Percentiles rank a stretch among this genome's conserved stretches.
Conservation (phyloP, 2,888 invertebrate species). For the Apotomis turbidana region DNA sequence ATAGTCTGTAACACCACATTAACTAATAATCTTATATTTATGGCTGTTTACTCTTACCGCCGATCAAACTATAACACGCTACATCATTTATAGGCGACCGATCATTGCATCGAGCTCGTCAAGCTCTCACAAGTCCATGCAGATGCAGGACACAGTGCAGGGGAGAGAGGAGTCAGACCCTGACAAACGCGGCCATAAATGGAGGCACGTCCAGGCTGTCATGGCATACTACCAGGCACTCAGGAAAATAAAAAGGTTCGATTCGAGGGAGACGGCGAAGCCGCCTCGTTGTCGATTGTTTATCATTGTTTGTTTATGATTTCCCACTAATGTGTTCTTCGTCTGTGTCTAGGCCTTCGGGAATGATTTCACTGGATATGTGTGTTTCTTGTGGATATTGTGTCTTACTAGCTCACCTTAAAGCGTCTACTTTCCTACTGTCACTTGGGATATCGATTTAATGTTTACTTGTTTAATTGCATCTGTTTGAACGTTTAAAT, state of each 20-base stretch:
- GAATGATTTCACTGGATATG: conserved; percentile 77
- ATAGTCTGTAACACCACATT: too few relatives aligned
- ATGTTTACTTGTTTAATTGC: conserved; percentile 68
- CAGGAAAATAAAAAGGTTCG: conserved; percentile 95
- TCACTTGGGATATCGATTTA: conserved; percentile 68
- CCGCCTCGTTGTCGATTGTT: conserved; percentile 72
- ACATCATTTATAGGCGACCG: conserved; percentile 81
- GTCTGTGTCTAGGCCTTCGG: conserved; percentile 78
- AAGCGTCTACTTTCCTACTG: conserved; percentile 70
- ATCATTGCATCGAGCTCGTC: conserved; percentile 80
- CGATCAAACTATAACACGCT: conserved; percentile 56
- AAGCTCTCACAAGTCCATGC: conserved; percentile 76
- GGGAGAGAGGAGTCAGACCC: conserved; percentile 70
- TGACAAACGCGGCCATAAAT: conserved; percentile 87
- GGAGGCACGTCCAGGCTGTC: conserved; percentile 94
- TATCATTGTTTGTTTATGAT: conserved; percentile 73
- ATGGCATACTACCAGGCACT: conserved; percentile 95
- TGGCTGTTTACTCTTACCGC: too few relatives aligned
- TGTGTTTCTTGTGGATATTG: conserved; percentile 78
- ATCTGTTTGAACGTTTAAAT: conserved; percentile 60
- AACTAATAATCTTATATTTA: too few relatives aligned
- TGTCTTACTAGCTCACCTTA: conserved; percentile 75
- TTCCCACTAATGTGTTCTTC: conserved; percentile 75
- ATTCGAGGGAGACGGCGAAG: conserved; percentile 64
- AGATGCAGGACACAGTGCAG: conserved; percentile 72